Evolutionary conservation across 1,140 invertebrate genomes (phyloP), one percentile per base, ranked within the genome.

Genomic region (Akabosia matsudoensis): DNA sequence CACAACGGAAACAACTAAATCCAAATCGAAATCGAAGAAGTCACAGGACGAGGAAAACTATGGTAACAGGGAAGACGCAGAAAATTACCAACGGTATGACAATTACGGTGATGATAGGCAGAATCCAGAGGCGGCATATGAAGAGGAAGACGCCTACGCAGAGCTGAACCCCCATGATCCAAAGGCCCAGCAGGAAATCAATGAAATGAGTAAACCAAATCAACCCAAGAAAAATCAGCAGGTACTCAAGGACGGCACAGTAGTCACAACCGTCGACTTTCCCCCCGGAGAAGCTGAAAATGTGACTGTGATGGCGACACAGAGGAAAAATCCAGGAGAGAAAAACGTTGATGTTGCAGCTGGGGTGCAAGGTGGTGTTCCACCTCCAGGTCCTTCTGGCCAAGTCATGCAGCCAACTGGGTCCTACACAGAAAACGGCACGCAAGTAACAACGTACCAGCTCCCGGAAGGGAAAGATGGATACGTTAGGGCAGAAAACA

Each of bases 231-330:
- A 16, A 56, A 45, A 45, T 18, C 7, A 7, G 37, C 37, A 45
- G 18, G 24, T 56, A 22, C 10, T 56, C 13, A 22, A 56, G 54
- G 54, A 28, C 18, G 70, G 37, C 13, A 28, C 33, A 26, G 7
- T 72, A n/a, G 33, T 72, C 3, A 72, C 70, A 22, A 72, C 70
- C 1, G 45, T 72, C 4, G 37, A 34, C n/a, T 72, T 72, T 72
- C 70, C 70, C 24, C 70, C 70, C 1, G 70, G 70, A 18, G 31
- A 34, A 37, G 70, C 70, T 14, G 37, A 72, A 24, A 45, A n/a
- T 3, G 31, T 72, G 3, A 18, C 10, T 22, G 26, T 72, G 4
- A 51, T 22, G 18, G 33, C 37, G 30, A 34, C 22, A 26, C 7
- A 34, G n/a, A 24, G 22, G 33, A 24, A 14, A 72, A 51, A 34